A percentile compares a stretch with the other conserved stretches of the same genome.
Evolutionary conservation across 2,113 vertebrate genomes (phyloP).

Genomic region (Strix uralensis): DNA sequence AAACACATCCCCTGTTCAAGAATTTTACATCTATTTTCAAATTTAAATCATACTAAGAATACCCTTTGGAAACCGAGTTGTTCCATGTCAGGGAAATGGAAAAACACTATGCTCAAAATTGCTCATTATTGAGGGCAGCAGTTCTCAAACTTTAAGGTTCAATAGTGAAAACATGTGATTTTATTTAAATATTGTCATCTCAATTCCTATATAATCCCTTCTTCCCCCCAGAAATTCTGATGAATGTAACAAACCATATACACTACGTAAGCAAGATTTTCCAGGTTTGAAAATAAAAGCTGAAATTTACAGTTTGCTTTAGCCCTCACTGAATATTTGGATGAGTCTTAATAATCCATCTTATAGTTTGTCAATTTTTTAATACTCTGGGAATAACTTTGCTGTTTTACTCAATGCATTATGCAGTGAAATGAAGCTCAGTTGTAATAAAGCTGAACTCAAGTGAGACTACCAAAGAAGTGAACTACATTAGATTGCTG

Average conservation of each 20-base stretch:
- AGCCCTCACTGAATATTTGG: slow-evolving; percentile 56
- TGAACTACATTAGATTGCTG: slow-evolving; percentile 46
- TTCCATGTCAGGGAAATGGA: slow-evolving; percentile 15
- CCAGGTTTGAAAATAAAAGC: slow-evolving; percentile 70
- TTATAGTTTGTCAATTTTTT: slow-evolving; percentile 48
- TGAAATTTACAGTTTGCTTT: slow-evolving; percentile 60
- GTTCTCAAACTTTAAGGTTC: slow-evolving; percentile 63
- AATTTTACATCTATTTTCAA: slow-evolving; percentile 19
- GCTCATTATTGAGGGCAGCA: slow-evolving; percentile 53
- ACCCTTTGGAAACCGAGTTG: slow-evolving; percentile 6
- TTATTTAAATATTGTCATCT: slow-evolving; percentile 74
- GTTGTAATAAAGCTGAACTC: slow-evolving; percentile 52
- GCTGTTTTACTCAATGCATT: slow-evolving; percentile 59
- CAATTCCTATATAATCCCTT: slow-evolving; percentile 64
- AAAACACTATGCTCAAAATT: slow-evolving; percentile 16
- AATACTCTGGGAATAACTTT: slow-evolving; percentile 58
- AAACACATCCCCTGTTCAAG: slow-evolving; percentile 11
- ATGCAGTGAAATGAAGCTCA: slow-evolving; percentile 40
- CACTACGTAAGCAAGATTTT: slow-evolving; percentile 57
- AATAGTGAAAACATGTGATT: slow-evolving; percentile 60
- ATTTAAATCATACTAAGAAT: slow-evolving; percentile 21
- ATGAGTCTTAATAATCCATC: slow-evolving; percentile 41
- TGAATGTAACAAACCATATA: slow-evolving; percentile 52
- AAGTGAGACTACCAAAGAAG: slow-evolving; percentile 54
- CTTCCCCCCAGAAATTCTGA: slow-evolving; percentile 29